A percentile compares a stretch with the other conserved stretches of the same genome.
These are phyloP conservation scores for Brachionus asplanchnoidis DNA, from an alignment of 1,140 invertebrate genomes.

Conservation along the genomic window DNA sequence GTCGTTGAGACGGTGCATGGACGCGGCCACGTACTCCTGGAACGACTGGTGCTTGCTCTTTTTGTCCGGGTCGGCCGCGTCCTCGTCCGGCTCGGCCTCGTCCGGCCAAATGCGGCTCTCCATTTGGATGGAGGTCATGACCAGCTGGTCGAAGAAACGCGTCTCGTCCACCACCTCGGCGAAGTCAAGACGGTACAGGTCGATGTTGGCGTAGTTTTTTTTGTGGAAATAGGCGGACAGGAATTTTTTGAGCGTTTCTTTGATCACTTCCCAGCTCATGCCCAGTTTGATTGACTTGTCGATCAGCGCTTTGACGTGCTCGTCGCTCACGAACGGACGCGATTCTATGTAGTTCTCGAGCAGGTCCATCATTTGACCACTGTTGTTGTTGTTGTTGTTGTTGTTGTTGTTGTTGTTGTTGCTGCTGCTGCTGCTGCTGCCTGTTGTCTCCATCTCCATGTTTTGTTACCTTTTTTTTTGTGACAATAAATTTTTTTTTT, in stretches of 20 bases:
- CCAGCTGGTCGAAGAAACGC: slow-evolving; percentile 20
- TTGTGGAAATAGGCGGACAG: not conserved
- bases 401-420: too few relatives aligned
- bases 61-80: not conserved
- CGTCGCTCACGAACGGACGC: not conserved
- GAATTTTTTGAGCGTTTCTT: slow-evolving; percentile 3
- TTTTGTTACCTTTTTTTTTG: too few relatives aligned
- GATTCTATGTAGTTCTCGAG: not conserved
- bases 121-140: not conserved
- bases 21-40: not conserved
- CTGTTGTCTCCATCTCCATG: not conserved
- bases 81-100: not conserved
- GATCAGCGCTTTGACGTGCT: not conserved
- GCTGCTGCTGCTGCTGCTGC: not conserved
- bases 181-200: not conserved
- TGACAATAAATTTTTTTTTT: too few relatives aligned
- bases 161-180: not conserved
- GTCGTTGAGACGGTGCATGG: slow-evolving; percentile 10
- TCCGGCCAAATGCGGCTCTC: not conserved
- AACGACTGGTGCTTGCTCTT: not conserved
- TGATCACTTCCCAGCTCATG: not conserved
- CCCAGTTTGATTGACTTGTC: slow-evolving; percentile 19
- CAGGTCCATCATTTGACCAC: not conserved
- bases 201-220: slow-evolving; percentile 6
- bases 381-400: too few relatives aligned